Evolutionary conservation across 2,888 invertebrate species (phyloP), one percentile per base, ranked within the genome.

Genomic region (Epistrophe grossulariae): DNA sequence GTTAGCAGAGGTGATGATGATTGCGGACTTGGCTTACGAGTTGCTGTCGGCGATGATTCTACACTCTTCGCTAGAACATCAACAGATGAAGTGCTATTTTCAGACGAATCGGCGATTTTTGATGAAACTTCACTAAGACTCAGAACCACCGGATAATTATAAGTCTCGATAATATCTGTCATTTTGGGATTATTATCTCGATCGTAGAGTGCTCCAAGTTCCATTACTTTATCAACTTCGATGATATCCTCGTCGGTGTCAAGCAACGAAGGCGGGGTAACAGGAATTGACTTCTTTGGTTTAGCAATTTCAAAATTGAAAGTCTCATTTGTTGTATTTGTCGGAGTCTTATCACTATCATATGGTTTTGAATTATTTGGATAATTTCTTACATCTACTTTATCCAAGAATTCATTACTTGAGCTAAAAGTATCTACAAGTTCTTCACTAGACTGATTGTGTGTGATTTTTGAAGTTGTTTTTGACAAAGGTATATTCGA

Each of bases 401-500:
- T 89, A 43, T 91, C 90, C 68, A 90, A 81, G 55, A 91, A 91
- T 15, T 91, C 91, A 50, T 79, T 89, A 74, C 89, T 90, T 8
- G 90, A 90, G 59, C 91, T 92, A 64, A 92, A 90, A 0, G 92
- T 92, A 66, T 92, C 90, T 8, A 93, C 92, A 52, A 93, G 89
- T 60, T 93, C 92, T 76, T 89, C 92, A 31, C 92, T 92, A 17
- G 92, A 91, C 70, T 92, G 92, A 0, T 48, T 8, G 35, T 9
- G 35, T 19, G 92, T 91, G 28, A 93, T 79, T 84, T 93, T 93
- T 19, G 91, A 91, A 3, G 93, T 93, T 43, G 90, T 92, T 82
- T 91, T 91, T 13, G 93, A 92, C 13, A 93, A 84, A 8, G 93
- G 93, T 79, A 93, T 90, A 81, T 92, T 91, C 4, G 92, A 92